A percentile compares a stretch with the other conserved stretches of the same genome.
phyloP scores from a whole-genome alignment of 2,113 vertebrate genomes.

The Leiothrix lutea region DNA sequence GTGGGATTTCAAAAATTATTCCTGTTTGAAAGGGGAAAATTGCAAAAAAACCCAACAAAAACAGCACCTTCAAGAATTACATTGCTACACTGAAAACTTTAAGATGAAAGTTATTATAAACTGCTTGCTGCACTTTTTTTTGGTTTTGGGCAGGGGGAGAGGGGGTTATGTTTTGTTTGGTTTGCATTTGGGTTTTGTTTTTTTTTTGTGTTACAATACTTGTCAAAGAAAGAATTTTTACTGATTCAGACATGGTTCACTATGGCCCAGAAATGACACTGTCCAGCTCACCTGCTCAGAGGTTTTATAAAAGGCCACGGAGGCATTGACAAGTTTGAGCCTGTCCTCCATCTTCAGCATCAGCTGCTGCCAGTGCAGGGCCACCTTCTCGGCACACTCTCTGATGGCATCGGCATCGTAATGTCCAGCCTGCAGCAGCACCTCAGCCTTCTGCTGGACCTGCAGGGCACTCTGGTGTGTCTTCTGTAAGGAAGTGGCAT shows the following conservation, averaged over 20 bases:
- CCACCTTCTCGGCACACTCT: constrained; percentile 94
- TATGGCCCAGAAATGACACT: not conserved
- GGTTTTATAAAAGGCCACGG: constrained; percentile 98
- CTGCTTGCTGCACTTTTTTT: not conserved
- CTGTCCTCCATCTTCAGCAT: constrained; percentile 99
- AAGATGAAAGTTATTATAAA: not conserved
- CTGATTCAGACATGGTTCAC: not conserved
- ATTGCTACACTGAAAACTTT: not conserved
- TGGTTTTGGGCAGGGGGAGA: not conserved
- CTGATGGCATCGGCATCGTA: constrained; percentile 93
- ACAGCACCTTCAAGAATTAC: not conserved
- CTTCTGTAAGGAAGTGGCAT: constrained; percentile 98
- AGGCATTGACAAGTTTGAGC: constrained; percentile 96
- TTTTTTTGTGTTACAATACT: not conserved
- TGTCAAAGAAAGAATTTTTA: not conserved
- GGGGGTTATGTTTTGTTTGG: not conserved
- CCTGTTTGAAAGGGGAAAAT: not conserved
- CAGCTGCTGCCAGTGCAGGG: constrained; percentile 96
- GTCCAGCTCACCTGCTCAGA: constrained; percentile 89
- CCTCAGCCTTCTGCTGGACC: constrained; percentile 96
- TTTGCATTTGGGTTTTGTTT: fast-evolving
- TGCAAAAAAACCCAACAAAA: not conserved
- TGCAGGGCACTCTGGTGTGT: constrained; percentile 98
- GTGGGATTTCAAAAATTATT: not conserved
- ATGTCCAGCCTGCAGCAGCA: constrained; percentile 91